These are phyloP conservation scores for Tricholauxania praeusta DNA, from an alignment of 2,888 invertebrate species.

Conservation along the genomic window DNA sequence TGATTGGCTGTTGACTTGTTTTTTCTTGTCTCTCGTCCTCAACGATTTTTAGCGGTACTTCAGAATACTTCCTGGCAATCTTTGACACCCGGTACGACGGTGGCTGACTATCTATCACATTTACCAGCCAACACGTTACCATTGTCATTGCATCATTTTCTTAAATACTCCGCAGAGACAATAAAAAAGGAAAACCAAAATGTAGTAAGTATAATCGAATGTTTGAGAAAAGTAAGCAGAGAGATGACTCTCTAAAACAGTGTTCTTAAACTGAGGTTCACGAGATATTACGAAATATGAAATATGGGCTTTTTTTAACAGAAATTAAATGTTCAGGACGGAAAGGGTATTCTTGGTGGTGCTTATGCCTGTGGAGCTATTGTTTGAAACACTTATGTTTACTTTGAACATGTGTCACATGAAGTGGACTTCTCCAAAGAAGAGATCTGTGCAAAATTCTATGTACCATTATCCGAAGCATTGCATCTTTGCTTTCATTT, in stretches of 20 bases:
- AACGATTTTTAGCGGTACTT: slow-evolving; percentile 55
- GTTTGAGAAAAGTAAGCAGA: slow-evolving; percentile 29
- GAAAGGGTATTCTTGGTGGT: too few species aligned
- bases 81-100: slow-evolving; percentile 79
- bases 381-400: too few species aligned
- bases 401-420: too few species aligned
- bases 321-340: too few species aligned
- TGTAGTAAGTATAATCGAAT: slow-evolving; percentile 60
- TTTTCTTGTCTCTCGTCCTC: neutral
- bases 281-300: too few species aligned
- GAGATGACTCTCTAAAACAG: slow-evolving; percentile 22
- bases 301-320: too few species aligned
- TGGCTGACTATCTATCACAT: slow-evolving; percentile 87
- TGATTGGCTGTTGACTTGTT: neutral
- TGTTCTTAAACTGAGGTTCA: neutral
- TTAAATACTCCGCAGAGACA: slow-evolving; percentile 84
- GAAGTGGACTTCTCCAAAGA: too few species aligned
- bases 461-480: too few species aligned
- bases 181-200: slow-evolving; percentile 79
- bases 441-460: too few species aligned
- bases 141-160: slow-evolving; percentile 83
- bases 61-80: slow-evolving; percentile 68
- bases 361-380: too few species aligned
- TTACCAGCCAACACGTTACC: slow-evolving; percentile 80
- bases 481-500: too few species aligned